Evolutionary conservation across 2,888 invertebrate genomes (phyloP).

Genomic region (Nudaria mundana): DNA sequence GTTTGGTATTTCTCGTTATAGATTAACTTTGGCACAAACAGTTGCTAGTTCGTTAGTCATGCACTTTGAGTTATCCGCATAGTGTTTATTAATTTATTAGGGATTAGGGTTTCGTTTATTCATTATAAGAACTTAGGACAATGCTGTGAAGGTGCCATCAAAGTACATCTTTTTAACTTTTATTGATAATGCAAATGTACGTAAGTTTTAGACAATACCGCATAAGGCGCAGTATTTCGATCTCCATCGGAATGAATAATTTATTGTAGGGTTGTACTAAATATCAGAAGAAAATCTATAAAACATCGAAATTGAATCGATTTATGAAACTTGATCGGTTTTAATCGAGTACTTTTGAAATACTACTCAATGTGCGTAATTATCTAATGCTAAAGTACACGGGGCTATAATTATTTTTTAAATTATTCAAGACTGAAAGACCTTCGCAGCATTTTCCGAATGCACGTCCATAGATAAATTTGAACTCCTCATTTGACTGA

Average conservation of each 20-base stretch:
- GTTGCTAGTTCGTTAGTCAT: constrained; percentile 55
- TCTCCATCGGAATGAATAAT: too few species aligned
- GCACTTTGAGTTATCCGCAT: constrained; percentile 53
- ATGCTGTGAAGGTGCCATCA: constrained; percentile 14
- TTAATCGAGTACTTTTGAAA: too few species aligned
- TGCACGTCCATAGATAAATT: constrained; percentile 21
- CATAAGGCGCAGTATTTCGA: too few species aligned
- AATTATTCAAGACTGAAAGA: constrained; percentile 9
- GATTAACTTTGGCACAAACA: constrained; percentile 36
- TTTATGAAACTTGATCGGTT: too few species aligned
- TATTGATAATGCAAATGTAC: too few species aligned
- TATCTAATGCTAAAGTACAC: too few species aligned
- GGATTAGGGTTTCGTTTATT: constrained; percentile 30
- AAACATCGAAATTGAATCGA: too few species aligned
- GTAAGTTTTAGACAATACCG: too few species aligned
- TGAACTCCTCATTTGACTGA: constrained; percentile 10
- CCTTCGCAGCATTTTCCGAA: constrained; percentile 7
- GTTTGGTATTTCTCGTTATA: constrained; percentile 28
- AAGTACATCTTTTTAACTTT: neutral
- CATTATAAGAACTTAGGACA: constrained; percentile 6
- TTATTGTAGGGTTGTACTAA: too few species aligned
- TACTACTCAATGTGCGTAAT: too few species aligned
- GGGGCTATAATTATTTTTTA: too few species aligned
- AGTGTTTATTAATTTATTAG: constrained; percentile 29
- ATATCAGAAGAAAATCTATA: too few species aligned